Evolutionary conservation across 2,797 vertebrate species (phyloP).

Genomic region (Chrysocyon brachyurus): DNA sequence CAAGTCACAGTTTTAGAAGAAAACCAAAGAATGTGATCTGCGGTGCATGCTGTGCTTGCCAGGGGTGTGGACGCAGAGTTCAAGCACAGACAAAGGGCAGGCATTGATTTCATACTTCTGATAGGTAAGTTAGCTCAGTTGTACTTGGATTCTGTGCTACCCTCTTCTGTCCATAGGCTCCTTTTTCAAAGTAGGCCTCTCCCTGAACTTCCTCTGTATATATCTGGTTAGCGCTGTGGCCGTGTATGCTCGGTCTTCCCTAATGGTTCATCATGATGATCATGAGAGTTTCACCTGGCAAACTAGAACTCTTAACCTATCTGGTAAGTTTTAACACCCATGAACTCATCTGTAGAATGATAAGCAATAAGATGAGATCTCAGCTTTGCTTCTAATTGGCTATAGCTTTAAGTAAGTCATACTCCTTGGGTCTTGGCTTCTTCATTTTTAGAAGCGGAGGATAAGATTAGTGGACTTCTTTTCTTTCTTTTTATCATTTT

Average conservation of each 20-base stretch:
- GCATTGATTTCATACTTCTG: conserved; percentile 93
- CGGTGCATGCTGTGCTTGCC: neutral
- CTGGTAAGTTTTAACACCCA: no score
- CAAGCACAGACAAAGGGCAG: conserved; percentile 92
- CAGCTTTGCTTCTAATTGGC: no score
- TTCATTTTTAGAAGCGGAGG: no score
- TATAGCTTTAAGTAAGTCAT: no score
- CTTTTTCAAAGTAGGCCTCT: neutral
- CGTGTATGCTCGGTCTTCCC: neutral
- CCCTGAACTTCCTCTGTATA: neutral
- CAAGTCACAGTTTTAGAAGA: conserved; percentile 81
- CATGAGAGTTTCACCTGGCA: no score
- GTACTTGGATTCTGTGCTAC: neutral
- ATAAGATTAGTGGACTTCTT: no score
- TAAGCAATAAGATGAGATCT: no score
- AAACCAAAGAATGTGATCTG: neutral
- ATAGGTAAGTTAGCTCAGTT: conserved; percentile 64
- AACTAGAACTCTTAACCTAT: no score
- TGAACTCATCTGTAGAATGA: no score
- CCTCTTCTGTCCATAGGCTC: neutral
- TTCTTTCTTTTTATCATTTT: no score
- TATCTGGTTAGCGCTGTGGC: neutral
- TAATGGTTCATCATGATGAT: neutral
- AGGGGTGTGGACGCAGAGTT: conserved; percentile 94
- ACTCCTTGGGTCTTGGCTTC: no score